Evolutionary conservation across 2,797 vertebrate species (phyloP), one percentile per base, ranked within the genome.

Genomic region (Gallinago nigripennis): DNA sequence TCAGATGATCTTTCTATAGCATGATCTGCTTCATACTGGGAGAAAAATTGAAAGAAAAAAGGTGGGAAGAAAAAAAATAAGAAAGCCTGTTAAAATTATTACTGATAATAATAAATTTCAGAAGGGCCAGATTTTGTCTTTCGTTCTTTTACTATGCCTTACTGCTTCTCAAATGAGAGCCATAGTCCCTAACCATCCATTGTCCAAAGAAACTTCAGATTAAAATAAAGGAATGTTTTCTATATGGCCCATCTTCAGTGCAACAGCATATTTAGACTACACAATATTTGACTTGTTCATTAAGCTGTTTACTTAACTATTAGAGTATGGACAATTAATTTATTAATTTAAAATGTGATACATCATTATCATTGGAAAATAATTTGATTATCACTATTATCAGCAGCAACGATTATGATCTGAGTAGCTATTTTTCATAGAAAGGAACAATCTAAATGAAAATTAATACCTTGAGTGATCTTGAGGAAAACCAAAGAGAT

Each of bases 381-480:
- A 90, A 68, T 81, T 90, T 68, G 6, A 91, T 92, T 90, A 91
- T 31, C 30, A 9, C 69, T 90, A 63, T 72, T 69, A 96, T 43
- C 48, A 94, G 43, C n/a, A 90, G 63, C 19, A 88, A 80, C 33
- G 12, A 87, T 79, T 94, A 94, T 81, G 68, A 73, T 77, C 24
- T 64, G 20, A 91, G n/a, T 33, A 57, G 30, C 9, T 86, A 81
- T 28, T 69, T 68, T 94, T 60, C 82, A 75, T 12, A 80, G n/a
- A 93, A 46, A 93, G 19, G 15, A 64, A 79, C 23, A 72, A 89
- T 35, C 58, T 51, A 94, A 93, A 94, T 88, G 73, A 87, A 96
- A 96, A 95, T 90, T 50, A 95, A 60, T 45, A 90, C 75, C 56
- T 92, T 64, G 70, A 89, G 41, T 37, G 93, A 73, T 60, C 77